Evolutionary conservation across 2,113 vertebrate genomes (phyloP), one percentile per base, ranked within the genome.

Genomic region (Pygoscelis antarcticus): DNA sequence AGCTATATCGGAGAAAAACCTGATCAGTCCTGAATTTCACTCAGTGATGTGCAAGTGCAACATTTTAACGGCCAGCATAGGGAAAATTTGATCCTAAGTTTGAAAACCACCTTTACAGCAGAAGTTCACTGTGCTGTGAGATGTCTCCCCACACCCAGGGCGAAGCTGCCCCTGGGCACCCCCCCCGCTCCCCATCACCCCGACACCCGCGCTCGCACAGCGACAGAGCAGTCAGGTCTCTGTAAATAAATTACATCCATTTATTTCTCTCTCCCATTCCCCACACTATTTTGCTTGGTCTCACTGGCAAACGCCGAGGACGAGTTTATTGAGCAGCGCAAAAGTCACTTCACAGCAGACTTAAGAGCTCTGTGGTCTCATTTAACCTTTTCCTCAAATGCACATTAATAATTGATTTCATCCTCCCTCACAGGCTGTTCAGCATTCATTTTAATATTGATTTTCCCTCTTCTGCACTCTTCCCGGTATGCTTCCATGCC

Each of bases 21-120:
- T 11, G 11, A 5, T 22, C 17, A 3, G 29, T 40, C 70, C 38
- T 23, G 7, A 7, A 38, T 66, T 32, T n/a, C 29, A 16, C 36
- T 23, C 1, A 7, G 66, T 8, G 34, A 12, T 23, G 34, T 16
- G 18, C 27, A 20, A 46, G 22, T 1, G 17, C 15, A 26, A 40
- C 27, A 1, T 38, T 64, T 32, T 11, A 7, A 30, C 19, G 1
- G 1, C 32, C 27, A 32, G 40, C 34, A 8, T 0, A 4, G 32
- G 46, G 54, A 14, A 32, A 47, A 62, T 1, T 6, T 3, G 38
- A 8, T 18, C 2, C 0, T 13, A 7, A 36, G 10, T 16, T 23
- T n/a, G 36, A 11, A 78, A 42, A 15, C 19, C 11, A 2, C 49
- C 27, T 42, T 13, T 26, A 13, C 4, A 3, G 51, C n/a, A 5